A percentile compares a stretch with the other conserved stretches of the same genome.
phyloP scores from a whole-genome alignment of 1,140 invertebrate species.

The Heterodera carotae region DNA sequence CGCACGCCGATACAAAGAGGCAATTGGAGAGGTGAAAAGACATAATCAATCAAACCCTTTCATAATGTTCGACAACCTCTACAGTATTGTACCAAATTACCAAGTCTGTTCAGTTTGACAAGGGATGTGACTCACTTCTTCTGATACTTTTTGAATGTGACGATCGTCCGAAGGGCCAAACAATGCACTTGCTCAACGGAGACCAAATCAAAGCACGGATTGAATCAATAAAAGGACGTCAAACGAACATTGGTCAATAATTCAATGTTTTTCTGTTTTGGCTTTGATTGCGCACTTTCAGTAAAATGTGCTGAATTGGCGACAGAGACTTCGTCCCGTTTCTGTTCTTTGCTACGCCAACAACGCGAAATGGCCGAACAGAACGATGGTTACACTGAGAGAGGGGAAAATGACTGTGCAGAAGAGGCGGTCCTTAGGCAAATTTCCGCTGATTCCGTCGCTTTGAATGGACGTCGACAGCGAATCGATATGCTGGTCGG shows the following conservation, averaged over 20 bases:
- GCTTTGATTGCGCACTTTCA: not conserved
- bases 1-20: not conserved
- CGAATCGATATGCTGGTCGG: conserved; percentile 67
- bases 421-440: not conserved
- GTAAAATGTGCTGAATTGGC: conserved; percentile 1
- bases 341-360: not conserved
- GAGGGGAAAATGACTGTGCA: not conserved
- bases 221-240: conserved; percentile 12
- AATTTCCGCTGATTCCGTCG: conserved; percentile 8
- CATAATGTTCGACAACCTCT: conserved; percentile 7
- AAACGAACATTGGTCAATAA: not conserved
- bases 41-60: not conserved
- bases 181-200: conserved; percentile 1
- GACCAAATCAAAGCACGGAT: conserved; percentile 15
- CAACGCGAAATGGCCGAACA: not conserved
- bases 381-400: not conserved
- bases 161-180: not conserved
- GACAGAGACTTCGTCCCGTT: not conserved
- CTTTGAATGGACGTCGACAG: conserved; percentile 64
- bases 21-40: conserved; percentile 12
- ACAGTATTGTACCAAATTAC: too few species aligned
- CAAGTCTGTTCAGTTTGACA: too few species aligned
- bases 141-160: conserved; percentile 15
- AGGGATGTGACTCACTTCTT: conserved; percentile 32
- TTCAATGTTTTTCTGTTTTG: not conserved